Evolutionary conservation across 2,797 vertebrate species (phyloP), one percentile per base, ranked within the genome.

Genomic region (Sebastes iracundus): DNA sequence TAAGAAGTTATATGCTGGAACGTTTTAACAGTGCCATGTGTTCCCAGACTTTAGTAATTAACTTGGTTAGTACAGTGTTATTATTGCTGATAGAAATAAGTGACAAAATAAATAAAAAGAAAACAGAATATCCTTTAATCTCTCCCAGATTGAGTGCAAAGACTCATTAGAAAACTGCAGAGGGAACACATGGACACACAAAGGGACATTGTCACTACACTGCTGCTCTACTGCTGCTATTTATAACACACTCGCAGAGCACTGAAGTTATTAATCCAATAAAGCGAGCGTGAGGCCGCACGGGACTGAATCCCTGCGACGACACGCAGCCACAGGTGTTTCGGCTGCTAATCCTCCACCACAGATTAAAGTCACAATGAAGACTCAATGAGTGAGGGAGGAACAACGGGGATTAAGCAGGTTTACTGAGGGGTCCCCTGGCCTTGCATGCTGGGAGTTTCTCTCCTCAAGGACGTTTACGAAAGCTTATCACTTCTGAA

Each of bases 331-430:
- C 20, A 23, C 85, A 89, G 85, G 85, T 84, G 80, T 25, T 35
- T 76, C 25, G 3, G 5, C 27, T 23, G 63, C 46, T 91, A 87
- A 88, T 88, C 89, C 80, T 4, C 4, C 79, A 68, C 60, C 46
- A 8, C 82, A 85, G 88, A 80, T 87, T 87, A 87, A 69, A 77
- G 64, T 35, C 71, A 81, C 81, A 83, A 69, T 80, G 35, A 72
- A 35, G 61, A 60, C 1, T 32, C 68, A 38, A 56, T 42, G 59
- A 73, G 72, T 4, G 65, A 63, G 42, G 2, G 38, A 77, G 71
- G 52, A 85, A 85, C 83, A 80, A 59, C 61, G 0, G 33, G 58
- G 78, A 82, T 85, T 82, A 73, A 2, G 7, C 13, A 1, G 77
- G 6, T 0, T 85, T 73, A 56, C 38, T 6, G 22, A 4, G 55